Base-by-base conservation (phyloP, 2,113 vertebrate species). In the Plectropomus leopardus region DNA sequence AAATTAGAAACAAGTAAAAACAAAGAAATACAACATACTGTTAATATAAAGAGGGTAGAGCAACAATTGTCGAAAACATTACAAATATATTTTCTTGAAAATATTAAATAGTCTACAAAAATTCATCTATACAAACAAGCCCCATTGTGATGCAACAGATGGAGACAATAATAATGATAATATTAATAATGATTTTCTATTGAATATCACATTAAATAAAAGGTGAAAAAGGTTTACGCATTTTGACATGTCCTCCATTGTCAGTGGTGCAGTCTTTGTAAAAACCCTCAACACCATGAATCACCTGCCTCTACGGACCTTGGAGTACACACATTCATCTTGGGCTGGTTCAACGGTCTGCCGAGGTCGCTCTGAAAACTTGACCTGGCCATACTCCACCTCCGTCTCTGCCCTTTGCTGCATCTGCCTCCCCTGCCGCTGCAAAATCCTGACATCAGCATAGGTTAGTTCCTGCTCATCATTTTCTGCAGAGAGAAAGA, bases 311-410 rank as follows among this genome's bases (percentile, higher is more conserved):
- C n/a, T 72, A 21, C 19, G 70, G 51, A 92, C 78, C 1, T 34
- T 45, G 30, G 90, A 65, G 21, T 94, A 94, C 26, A 93, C 36
- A 72, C 74, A 80, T 0, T 81, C 78, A 9, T 87, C 81, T 21
- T 14, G 19, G 8, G 17, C 4, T 1, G 19, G 21, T 5, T 53
- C 15, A 14, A 1, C 28, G 11, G 26, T 16, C 26, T 7, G 48
- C 17, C 2, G 61, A 28, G 76, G 40, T 23, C 23, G 81, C 32
- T 58, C 1, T 23, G 76, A 69, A 58, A 91, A 77, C 44, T 54
- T 88, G 55, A 94, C 70, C 34, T 93, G 70, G 7, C 83, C 88
- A 5, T 94, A 94, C 60, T 89, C 88, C 79, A 94, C 72, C 54
- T 84, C 73, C 9, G 7, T 14, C 10, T 79, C 60, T 1, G 1